Evolutionary conservation across 2,888 invertebrate species (phyloP), one percentile per base, ranked within the genome.

Genomic region (Meteorus colon): DNA sequence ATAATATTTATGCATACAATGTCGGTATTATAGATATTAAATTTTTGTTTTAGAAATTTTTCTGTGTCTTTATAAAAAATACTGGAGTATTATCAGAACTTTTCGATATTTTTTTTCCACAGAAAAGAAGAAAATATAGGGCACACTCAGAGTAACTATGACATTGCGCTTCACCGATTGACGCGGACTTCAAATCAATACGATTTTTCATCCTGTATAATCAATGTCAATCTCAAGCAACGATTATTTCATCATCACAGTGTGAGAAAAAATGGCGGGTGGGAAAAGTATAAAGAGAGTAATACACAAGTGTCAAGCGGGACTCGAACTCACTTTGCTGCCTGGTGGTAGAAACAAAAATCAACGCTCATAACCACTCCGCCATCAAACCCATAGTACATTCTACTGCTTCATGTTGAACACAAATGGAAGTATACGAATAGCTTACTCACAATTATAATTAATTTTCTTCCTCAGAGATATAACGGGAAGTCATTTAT

Each of bases 61-160:
- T 6, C 8, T 34, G 34, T 34, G 2, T 2, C 2, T 34, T 34
- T 34, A 2, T 8, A 8, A 34, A 34, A 34, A 8, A 2, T 34
- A 34, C 8, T 34, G 34, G 34, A 8, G 34, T 34, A 6, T 34
- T 12, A 41, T 0, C 12, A 48, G 3, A 31, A n/a, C 19, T 45
- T 16, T 6, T 14, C 4, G 16, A 4, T 45, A 0, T 45, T 16
- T n/a, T 14, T 34, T 34, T 14, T n/a, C 34, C 5, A n/a, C 4
- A 5, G 19, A 8, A 16, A 19, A n/a, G 12, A 62, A 71, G 27
- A 62, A 60, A 65, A 60, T 16, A 41, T 29, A 34, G 19, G 55
- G 65, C 81, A 79, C 83, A 84, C 88, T 87, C 88, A 87, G 88
- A 82, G 85, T 87, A 87, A 87, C 87, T 87, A 87, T 87, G 87